Evolutionary conservation across 2,797 vertebrate genomes (phyloP), one percentile per base, ranked within the genome.

Genomic region (Nannoperca obscura): DNA sequence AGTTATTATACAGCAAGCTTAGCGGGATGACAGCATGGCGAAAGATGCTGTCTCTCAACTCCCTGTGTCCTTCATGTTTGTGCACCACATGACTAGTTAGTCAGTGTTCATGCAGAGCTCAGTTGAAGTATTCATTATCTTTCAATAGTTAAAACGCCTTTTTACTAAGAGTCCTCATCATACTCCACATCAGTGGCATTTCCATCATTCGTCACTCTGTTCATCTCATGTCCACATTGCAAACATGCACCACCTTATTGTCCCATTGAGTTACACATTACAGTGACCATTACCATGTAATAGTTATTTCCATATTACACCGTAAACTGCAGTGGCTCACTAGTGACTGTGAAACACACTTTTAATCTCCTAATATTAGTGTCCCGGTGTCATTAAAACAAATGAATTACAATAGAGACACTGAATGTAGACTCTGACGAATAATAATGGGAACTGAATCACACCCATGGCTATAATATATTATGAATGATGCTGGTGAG

Each of bases 391-490:
- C 8, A 2, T 67, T 74, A 65, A 61, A 81, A 72, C 22, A 49
- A 57, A 69, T 60, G 2, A 57, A 49, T 76, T 71, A 62, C 47
- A 77, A 58, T 54, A 63, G 46, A 85, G 67, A 65, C 42, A 10
- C 38, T 64, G 50, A 75, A 66, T 70, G 42, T 19, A 75, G 60
- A 74, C 65, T 52, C 42, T 53, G 61, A 78, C 58, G 81, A 82
- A 87, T 74, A 83, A 77, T 60, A 72, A 76, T 53, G 27, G 61
- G 42, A 89, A 76, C 63, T 77, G 13, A 85, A 82, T 89, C 47
- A 54, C 76, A 86, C 84, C 86, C 83, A 61, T 86, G 82, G 87
- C 83, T 88, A 71, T 89, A 50, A 88, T 91, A 62, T 86, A 91
- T 86, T 86, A 88, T 88, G 71, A 86, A 87, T 86, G 79, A 89